Base-by-base conservation (phyloP, 2,888 invertebrate genomes). In the Tholera decimalis region DNA sequence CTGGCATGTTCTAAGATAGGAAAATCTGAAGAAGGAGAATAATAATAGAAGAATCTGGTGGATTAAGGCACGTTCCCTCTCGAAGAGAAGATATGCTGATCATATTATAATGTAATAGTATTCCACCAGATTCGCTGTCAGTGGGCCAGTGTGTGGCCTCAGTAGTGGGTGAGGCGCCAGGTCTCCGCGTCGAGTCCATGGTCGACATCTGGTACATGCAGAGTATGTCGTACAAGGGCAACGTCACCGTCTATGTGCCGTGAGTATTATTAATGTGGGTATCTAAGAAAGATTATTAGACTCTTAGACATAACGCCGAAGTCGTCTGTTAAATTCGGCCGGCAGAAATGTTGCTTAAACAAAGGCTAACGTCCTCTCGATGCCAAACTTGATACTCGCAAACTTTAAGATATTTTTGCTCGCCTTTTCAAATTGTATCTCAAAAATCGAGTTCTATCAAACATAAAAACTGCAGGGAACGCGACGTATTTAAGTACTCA, bases 121-220 rank as follows among this genome's bases (percentile, higher is more conserved):
- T 24, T 44, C n/a, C 44, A n/a, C 24, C 24, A 44, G 44, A 90
- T 82, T 90, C 94, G 1, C 84, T 89, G 53, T 74, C 89, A 11
- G 93, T 95, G 47, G 95, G 95, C 0, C 95, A 95, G 77, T 91
- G 91, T 58, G 89, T 95, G 24, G 91, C 94, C n/a, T 92, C 94
- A 0, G 92, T 95, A 37, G 87, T 93, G 13, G 95, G 95, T n/a
- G 95, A 95, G 66, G 92, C 95, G 15, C 95, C 95, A 1, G 95
- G 95, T 2, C 89, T 95, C 1, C 89, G 86, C 2, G 88, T 91
- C 1, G 95, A 94, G 80, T 91, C 94, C 0, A 88, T 95, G 91
- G 89, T 93, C 0, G 95, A 95, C 74, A 83, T 92, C 77, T 95
- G 95, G 95, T 92, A 89, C 74, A 91, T 94, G 90, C 94, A 95